Conservation (phyloP, 2,113 vertebrate species). For the Pipa parva region DNA sequence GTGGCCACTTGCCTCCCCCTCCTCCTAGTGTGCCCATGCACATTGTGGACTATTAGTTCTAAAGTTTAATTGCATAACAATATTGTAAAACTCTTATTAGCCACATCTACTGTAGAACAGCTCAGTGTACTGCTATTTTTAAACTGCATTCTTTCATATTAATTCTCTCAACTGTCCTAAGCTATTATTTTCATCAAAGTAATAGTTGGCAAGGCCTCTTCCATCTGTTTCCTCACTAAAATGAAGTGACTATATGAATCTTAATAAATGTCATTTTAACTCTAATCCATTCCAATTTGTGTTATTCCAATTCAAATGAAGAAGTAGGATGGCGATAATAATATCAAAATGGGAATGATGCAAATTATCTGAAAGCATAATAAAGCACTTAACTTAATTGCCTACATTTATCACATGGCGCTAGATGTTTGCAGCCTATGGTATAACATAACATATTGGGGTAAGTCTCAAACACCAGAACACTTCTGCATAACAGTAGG, state of each 20-base stretch:
- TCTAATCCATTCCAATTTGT: neutral
- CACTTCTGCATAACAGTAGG: no score
- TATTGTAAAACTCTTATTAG: no score
- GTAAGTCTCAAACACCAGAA: no score
- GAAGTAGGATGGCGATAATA: neutral
- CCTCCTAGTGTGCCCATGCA: no score
- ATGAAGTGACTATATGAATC: neutral
- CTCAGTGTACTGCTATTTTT: neutral
- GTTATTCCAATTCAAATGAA: neutral
- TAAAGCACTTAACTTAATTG: neutral
- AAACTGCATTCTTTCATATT: neutral
- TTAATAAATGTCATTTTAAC: slow-evolving; percentile 2
- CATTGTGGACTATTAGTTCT: no score
- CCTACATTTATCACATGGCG: no score
- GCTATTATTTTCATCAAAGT: slow-evolving; percentile 1
- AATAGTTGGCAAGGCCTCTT: neutral
- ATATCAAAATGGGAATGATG: neutral
- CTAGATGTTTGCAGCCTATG: no score
- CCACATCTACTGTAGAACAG: no score
- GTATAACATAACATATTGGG: no score
- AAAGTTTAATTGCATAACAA: no score
- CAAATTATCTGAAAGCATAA: neutral
- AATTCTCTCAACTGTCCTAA: neutral
- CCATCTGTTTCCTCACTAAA: neutral
- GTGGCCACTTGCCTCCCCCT: no score